phyloP scores from a whole-genome alignment of 2,797 vertebrate genomes.

The Oreonectes daqikongensis region DNA sequence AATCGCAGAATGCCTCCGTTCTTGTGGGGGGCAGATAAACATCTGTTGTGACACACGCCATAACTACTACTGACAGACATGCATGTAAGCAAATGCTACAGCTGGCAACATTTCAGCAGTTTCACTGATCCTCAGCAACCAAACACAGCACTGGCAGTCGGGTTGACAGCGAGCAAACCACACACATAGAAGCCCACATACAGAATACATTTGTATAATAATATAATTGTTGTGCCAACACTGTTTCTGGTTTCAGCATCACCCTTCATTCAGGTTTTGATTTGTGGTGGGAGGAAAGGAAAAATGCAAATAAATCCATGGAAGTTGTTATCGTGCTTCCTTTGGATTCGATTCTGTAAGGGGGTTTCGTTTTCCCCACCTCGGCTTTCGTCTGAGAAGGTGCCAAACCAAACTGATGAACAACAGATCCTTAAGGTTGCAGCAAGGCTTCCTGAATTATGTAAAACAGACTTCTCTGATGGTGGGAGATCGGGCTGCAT shows the following conservation, averaged over 20 bases:
- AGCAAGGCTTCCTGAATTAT: conserved; percentile 44
- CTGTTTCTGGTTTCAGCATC: conserved; percentile 30
- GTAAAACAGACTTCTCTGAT: conserved; percentile 51
- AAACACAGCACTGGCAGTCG: conserved; percentile 36
- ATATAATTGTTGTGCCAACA: conserved; percentile 38
- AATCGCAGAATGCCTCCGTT: conserved; percentile 56
- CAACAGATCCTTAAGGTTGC: conserved; percentile 53
- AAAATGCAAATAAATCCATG: conserved; percentile 41
- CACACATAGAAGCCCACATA: conserved; percentile 39
- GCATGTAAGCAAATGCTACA: conserved; percentile 50
- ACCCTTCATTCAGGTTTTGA: conserved; percentile 34
- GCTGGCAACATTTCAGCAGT: conserved; percentile 45
- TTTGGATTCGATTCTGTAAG: conserved; percentile 45
- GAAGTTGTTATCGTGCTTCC: conserved; percentile 45
- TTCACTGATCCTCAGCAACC: conserved; percentile 31
- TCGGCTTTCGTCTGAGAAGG: conserved; percentile 41
- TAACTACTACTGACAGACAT: conserved; percentile 50
- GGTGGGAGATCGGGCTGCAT: conserved; percentile 49
- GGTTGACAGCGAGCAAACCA: conserved; percentile 34
- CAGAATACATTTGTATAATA: conserved; percentile 43
- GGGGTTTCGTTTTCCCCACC: conserved; percentile 47
- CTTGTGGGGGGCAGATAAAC: conserved; percentile 57
- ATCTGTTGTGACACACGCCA: conserved; percentile 58
- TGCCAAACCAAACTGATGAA: conserved; percentile 63
- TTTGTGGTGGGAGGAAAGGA: conserved; percentile 25